phyloP scores from a whole-genome alignment of 2,113 vertebrate species.

The Arothron firmamentum region DNA sequence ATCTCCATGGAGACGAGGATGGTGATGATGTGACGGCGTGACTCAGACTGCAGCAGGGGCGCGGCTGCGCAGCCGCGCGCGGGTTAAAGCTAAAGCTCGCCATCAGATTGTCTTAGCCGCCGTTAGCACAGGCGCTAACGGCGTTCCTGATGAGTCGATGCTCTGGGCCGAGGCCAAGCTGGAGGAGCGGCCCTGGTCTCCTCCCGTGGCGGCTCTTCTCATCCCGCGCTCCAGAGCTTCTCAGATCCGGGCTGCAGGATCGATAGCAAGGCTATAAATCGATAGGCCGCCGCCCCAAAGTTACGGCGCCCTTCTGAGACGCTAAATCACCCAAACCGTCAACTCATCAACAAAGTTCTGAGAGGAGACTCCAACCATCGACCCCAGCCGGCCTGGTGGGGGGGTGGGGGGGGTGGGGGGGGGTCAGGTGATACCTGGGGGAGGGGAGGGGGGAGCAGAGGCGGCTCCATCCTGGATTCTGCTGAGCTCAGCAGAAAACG shows the following conservation, averaged over 20 bases:
- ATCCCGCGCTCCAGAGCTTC: too few species aligned
- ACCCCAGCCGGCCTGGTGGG: constrained; percentile 43
- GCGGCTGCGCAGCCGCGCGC: background rate
- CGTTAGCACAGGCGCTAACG: constrained; percentile 25
- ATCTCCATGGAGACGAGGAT: constrained; percentile 22
- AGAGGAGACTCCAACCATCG: constrained; percentile 26
- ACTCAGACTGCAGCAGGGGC: constrained; percentile 44
- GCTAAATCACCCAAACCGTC: constrained; percentile 15
- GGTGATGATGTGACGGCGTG: constrained; percentile 23
- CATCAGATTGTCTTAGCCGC: constrained; percentile 39
- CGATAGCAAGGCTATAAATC: too few species aligned
- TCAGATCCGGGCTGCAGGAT: too few species aligned
- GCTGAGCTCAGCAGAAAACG: constrained; percentile 63
- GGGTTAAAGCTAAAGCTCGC: constrained; percentile 32
- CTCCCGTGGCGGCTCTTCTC: too few species aligned
- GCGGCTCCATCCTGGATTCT: constrained; percentile 43
- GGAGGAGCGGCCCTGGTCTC: too few species aligned
- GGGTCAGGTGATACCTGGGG: constrained; percentile 22
- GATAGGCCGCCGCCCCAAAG: too few species aligned
- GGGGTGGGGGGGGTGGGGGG: constrained; percentile 44
- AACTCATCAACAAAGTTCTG: constrained; percentile 56
- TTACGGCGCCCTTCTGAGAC: too few species aligned
- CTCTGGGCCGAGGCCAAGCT: too few species aligned
- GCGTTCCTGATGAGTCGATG: too few species aligned
- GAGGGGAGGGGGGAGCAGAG: constrained; percentile 3